Conservation (phyloP, 2,113 vertebrate species). For the Calidris pugnax region DNA sequence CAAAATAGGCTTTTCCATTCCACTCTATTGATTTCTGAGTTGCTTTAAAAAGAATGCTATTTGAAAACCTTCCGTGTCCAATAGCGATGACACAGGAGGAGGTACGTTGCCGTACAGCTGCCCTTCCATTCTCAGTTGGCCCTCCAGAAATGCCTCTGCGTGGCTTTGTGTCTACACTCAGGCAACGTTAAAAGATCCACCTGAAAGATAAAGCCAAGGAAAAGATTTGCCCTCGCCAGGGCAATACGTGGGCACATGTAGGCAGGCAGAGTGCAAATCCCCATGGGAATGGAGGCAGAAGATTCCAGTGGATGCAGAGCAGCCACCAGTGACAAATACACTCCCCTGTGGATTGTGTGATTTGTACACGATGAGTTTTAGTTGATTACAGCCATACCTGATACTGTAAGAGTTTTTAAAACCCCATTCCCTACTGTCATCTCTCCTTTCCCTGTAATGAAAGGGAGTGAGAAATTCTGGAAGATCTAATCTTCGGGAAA, state of each 20-base stretch:
- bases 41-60: background rate
- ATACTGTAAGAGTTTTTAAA: constrained; percentile 2
- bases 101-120: background rate
- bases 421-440: background rate
- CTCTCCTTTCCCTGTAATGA: background rate
- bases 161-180: background rate
- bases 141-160: background rate
- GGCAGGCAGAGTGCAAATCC: background rate
- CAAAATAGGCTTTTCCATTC: background rate
- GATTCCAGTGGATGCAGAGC: background rate
- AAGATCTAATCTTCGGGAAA: background rate
- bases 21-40: background rate
- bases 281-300: background rate
- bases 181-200: background rate
- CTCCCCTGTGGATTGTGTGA: background rate
- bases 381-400: constrained; percentile 12
- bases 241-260: background rate
- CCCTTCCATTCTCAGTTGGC: background rate
- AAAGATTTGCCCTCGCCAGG: background rate
- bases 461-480: background rate
- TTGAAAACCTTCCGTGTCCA: background rate
- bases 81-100: background rate
- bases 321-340: constrained; percentile 26
- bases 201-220: background rate
- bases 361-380: background rate